These are phyloP conservation scores for Lycaon pictus DNA, from an alignment of 2,113 vertebrate genomes.

Conservation along the genomic window DNA sequence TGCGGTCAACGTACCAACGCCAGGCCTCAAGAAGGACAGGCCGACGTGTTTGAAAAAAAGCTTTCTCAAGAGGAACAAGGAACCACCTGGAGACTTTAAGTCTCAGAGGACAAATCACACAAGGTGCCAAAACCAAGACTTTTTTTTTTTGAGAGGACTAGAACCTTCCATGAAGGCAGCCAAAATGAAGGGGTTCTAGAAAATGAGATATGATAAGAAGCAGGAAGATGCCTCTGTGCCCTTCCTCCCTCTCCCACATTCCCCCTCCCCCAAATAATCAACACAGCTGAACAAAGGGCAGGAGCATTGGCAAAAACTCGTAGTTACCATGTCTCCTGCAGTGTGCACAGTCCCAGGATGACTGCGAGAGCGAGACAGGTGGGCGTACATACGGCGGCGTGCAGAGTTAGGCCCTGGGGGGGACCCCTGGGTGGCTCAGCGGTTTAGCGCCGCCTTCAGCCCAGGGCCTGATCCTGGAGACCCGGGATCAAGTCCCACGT, in stretches of 20 bases:
- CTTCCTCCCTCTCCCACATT: background rate
- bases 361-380: background rate
- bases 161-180: background rate
- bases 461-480: too few species aligned
- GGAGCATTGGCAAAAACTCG: background rate
- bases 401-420: background rate
- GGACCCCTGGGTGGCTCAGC: too few species aligned
- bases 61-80: background rate
- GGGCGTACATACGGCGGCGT: accelerated
- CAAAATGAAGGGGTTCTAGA: background rate
- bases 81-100: background rate
- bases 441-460: too few species aligned
- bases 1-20: background rate
- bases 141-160: background rate
- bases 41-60: background rate
- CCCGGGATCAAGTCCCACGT: too few species aligned
- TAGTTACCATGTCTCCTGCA: background rate
- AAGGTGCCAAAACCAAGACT: background rate
- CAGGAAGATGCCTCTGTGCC: background rate
- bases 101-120: background rate
- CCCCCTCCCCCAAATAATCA: background rate
- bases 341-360: background rate
- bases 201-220: background rate
- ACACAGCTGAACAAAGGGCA: background rate
- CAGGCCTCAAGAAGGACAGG: background rate